Evolutionary conservation across 2,797 vertebrate species (phyloP).

Genomic region (Botia kubotai): DNA sequence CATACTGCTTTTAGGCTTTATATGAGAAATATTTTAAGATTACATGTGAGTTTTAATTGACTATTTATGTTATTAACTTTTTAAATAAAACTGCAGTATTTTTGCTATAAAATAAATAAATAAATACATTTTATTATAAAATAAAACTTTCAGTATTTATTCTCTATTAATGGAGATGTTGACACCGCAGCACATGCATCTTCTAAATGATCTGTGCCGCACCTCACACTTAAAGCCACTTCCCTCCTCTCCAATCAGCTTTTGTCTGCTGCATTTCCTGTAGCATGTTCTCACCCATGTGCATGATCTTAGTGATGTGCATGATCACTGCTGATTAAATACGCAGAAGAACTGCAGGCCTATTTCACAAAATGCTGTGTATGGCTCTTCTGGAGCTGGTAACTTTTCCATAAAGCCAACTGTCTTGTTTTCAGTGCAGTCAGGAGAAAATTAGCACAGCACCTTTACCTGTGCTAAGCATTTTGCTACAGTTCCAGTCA

Average conservation of each 20-base stretch:
- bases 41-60: too few species aligned
- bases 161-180: not conserved
- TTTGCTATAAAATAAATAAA: too few species aligned
- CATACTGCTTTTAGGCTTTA: too few species aligned
- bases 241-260: constrained; percentile 35
- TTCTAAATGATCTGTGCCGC: not conserved
- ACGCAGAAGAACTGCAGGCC: not conserved
- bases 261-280: constrained; percentile 39
- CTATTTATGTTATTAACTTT: too few species aligned
- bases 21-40: too few species aligned
- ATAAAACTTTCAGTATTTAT: too few species aligned
- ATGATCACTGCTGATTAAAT: constrained; percentile 5
- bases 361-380: not conserved
- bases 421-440: constrained; percentile 8
- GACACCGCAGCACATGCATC: not conserved
- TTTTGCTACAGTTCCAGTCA: constrained; percentile 5
- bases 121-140: too few species aligned
- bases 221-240: constrained; percentile 40
- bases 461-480: constrained; percentile 16
- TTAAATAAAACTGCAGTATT: too few species aligned
- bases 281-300: not conserved
- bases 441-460: not conserved
- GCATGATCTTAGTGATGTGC: not conserved
- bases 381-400: not conserved
- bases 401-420: not conserved